Conservation (phyloP, 2,888 invertebrate genomes). For the Eumacrocentrus americanus region DNA sequence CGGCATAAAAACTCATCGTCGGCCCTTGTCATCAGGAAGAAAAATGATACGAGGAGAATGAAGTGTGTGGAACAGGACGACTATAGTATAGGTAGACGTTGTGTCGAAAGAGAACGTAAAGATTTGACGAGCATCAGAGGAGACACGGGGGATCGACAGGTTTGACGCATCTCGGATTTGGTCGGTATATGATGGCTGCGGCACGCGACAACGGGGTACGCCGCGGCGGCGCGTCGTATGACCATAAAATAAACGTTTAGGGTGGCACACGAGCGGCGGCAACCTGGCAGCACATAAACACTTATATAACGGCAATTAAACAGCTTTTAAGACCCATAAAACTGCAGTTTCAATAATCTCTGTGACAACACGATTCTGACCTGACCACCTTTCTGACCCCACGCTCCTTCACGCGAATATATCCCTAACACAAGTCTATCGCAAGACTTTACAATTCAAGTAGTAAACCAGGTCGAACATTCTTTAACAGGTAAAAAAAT, state of each 20-base stretch:
- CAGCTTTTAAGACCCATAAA: slow-evolving; percentile 63
- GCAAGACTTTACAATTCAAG: not conserved
- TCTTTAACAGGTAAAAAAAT: not conserved
- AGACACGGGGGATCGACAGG: slow-evolving; percentile 17
- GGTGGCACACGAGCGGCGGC: slow-evolving; percentile 57
- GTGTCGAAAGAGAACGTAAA: slow-evolving; percentile 11
- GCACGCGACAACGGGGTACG: slow-evolving; percentile 60
- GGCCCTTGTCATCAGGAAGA: not conserved
- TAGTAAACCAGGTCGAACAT: not conserved
- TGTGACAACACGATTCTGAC: slow-evolving; percentile 61
- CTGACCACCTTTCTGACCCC: slow-evolving; percentile 46
- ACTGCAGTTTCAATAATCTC: slow-evolving; percentile 63
- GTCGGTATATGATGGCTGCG: slow-evolving; percentile 50
- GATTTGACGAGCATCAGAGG: slow-evolving; percentile 1
- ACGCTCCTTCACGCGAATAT: slow-evolving; percentile 13
- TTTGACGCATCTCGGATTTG: slow-evolving; percentile 29
- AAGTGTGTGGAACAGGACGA: not conserved
- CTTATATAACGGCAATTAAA: slow-evolving; percentile 63
- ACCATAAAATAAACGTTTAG: slow-evolving; percentile 62
- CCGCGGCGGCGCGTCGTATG: slow-evolving; percentile 55
- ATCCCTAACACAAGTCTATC: too few relatives aligned
- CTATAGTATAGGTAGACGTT: not conserved
- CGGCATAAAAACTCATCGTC: slow-evolving; percentile 11
- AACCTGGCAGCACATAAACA: slow-evolving; percentile 61
- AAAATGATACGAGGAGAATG: slow-evolving; percentile 44